Evolutionary conservation across 1,140 invertebrate species (phyloP), one percentile per base, ranked within the genome.

Genomic region (Tribolium castaneum): DNA sequence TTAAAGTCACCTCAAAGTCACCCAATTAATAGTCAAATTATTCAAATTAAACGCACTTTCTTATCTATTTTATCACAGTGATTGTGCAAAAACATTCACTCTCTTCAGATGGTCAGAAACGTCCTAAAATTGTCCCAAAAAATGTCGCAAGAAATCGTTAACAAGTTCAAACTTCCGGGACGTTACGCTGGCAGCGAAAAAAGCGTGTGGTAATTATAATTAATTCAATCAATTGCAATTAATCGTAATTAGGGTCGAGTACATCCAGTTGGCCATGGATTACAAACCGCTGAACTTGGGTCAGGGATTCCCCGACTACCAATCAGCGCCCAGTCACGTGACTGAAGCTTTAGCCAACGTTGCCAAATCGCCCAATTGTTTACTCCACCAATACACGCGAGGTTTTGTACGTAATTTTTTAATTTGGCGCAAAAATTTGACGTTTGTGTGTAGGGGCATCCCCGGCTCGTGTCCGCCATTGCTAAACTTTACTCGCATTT

Each of bases 271-370:
- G 51, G 96, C 96, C 16, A 85, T 92, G 52, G 92, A 99, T 82
- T 91, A 96, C 83, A 97, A 99, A 83, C 96, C 98, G 0, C 86
- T 98, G 7, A 99, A 99, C 88, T 90, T 99, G 35, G 98, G 98
- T 0, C 98, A 99, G 91, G 98, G 98, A 1, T 99, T 99, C 88
- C 97, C 98, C 0, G 97, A 99, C 87, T 98, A 95, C 89, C 90
- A 19, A 19, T 19, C 16, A 19, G 16, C 93, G 81, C 92, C 96
- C 12, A 88, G 93, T 45, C 93, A 94, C 90, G 93, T 99, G 0
- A 92, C 93, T 0, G 90, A 97, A 82, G 92, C 94, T 10, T 87
- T 99, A 49, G 88, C 91, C 1, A 90, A 94, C 39, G 91, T 92
- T 51, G 88, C 93, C 0, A 88, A 87, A 3, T 91, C 91, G 62